phyloP scores from a whole-genome alignment of 1,140 invertebrate species.

The Panulirus ornatus region DNA sequence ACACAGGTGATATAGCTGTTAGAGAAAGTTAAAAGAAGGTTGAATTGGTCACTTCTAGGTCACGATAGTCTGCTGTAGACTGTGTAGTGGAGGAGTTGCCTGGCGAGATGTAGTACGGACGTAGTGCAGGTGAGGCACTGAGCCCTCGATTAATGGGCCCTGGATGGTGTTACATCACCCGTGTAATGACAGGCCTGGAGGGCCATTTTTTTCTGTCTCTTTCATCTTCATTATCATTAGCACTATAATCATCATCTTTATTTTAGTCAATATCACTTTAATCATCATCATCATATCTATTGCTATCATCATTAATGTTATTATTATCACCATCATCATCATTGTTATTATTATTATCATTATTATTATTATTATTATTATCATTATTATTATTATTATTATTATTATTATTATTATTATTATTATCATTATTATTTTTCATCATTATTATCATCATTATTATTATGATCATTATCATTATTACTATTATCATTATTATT shows the following conservation, averaged over 20 bases:
- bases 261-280: neutral
- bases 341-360: neutral
- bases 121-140: neutral
- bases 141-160: neutral
- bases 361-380: conserved; percentile 13
- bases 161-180: neutral
- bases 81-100: neutral
- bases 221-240: neutral
- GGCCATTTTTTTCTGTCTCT: neutral
- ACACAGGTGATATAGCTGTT: too few species aligned
- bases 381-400: neutral
- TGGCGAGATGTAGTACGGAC: neutral
- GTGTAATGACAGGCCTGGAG: neutral
- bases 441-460: neutral
- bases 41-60: neutral
- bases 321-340: neutral
- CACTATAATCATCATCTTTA: neutral
- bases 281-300: neutral
- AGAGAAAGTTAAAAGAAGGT: neutral
- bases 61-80: neutral
- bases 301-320: neutral
- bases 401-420: conserved; percentile 10
- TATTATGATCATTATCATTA: too few species aligned
- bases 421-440: neutral
- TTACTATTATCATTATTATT: neutral